A percentile compares a stretch with the other conserved stretches of the same genome.
Conservation (phyloP, 2,113 vertebrate species). For the Platysternon megacephalum region DNA sequence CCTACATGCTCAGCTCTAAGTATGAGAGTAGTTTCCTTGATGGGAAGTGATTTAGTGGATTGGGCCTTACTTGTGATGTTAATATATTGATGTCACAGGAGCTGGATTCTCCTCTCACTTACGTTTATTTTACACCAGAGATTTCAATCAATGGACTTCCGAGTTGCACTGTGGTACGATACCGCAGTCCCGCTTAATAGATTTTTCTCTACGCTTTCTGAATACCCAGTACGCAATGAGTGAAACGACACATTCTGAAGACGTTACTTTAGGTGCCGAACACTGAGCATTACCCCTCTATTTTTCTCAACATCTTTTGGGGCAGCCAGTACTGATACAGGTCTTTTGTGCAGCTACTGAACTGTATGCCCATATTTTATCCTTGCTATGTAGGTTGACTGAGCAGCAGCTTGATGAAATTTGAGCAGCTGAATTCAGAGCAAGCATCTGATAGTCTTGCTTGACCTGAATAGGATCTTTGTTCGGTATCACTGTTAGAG, state of each 20-base stretch:
- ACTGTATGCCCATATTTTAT: neutral
- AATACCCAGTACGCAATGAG: neutral
- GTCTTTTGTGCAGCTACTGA: neutral
- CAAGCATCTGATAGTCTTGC: neutral
- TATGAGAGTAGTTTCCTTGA: neutral
- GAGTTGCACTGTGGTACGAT: neutral
- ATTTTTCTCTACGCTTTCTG: neutral
- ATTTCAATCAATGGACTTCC: neutral
- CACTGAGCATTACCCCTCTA: neutral
- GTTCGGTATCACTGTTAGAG: neutral
- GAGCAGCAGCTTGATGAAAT: neutral
- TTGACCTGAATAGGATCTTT: neutral
- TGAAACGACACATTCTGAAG: neutral
- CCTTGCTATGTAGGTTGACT: neutral
- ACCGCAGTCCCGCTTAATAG: neutral
- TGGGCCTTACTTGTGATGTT: neutral
- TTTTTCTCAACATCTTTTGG: neutral
- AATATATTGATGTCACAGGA: neutral
- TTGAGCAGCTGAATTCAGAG: neutral
- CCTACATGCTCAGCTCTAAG: neutral
- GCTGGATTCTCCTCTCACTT: neutral
- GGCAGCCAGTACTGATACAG: fast-evolving
- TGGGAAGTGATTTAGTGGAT: neutral
- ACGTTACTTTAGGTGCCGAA: too few species aligned
- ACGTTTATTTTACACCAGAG: neutral